A percentile compares a stretch with the other conserved stretches of the same genome.
phyloP scores from a whole-genome alignment of 2,888 invertebrate genomes.

The Alentia gelatinosa region DNA sequence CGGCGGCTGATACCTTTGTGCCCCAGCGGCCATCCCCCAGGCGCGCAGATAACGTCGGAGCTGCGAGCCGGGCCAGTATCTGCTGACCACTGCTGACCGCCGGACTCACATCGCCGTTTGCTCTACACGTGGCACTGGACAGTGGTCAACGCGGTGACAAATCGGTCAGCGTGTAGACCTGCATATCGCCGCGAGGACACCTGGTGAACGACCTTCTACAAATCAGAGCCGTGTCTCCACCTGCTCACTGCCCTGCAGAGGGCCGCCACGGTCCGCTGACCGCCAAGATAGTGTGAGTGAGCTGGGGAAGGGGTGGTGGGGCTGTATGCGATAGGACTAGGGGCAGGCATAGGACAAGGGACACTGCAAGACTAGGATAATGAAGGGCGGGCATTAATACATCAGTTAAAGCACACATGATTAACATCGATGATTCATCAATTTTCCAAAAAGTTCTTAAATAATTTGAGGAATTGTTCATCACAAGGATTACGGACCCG shows the following conservation, averaged over 20 bases:
- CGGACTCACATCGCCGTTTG: background rate
- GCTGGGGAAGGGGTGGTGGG: too few relatives aligned
- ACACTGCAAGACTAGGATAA: too few relatives aligned
- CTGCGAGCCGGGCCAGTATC: background rate
- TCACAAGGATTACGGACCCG: too few relatives aligned
- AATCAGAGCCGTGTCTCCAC: background rate
- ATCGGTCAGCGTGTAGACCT: background rate
- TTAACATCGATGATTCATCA: too few relatives aligned
- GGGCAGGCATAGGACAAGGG: too few relatives aligned
- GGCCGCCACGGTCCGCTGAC: background rate
- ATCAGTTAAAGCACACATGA: too few relatives aligned
- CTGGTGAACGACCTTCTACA: background rate
- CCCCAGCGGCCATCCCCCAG: background rate
- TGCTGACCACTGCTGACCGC: background rate
- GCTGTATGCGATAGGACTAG: too few relatives aligned
- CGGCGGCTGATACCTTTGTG: constrained; percentile 39
- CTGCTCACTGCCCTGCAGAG: background rate
- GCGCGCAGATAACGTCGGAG: background rate
- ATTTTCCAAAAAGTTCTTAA: too few relatives aligned
- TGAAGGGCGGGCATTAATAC: too few relatives aligned
- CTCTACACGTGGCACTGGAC: background rate
- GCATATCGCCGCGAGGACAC: constrained; percentile 9
- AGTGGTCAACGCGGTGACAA: constrained; percentile 21
- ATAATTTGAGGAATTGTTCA: too few relatives aligned
- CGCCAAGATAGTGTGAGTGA: too few relatives aligned